A percentile compares a stretch with the other conserved stretches of the same genome.
Conservation (phyloP, 2,113 vertebrate species). For the Cranoglanis bouderius region DNA sequence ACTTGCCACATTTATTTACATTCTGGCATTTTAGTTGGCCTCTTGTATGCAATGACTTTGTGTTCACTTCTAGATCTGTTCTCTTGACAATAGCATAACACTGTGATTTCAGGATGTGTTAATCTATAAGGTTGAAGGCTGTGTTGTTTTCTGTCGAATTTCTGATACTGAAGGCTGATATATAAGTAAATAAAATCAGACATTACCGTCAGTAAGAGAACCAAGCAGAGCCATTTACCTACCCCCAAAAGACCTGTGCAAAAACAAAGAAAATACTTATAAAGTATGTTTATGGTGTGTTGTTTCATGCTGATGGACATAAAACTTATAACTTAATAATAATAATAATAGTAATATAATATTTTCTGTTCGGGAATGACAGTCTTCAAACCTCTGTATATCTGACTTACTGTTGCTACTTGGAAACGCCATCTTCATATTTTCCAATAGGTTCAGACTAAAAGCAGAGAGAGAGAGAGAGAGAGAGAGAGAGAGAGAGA, state of each 20-base stretch:
- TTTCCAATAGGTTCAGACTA: neutral
- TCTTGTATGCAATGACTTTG: neutral
- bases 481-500: neutral
- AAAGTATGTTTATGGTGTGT: neutral
- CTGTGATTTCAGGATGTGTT: neutral
- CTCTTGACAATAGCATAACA: neutral
- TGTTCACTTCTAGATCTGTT: neutral
- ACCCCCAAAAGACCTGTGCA: neutral
- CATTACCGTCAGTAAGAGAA: neutral
- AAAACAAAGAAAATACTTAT: neutral
- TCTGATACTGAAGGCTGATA: neutral
- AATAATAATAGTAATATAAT: too few species aligned
- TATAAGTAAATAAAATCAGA: neutral
- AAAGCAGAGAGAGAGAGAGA: neutral
- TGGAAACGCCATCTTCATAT: neutral
- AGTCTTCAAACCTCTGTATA: neutral
- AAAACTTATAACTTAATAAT: too few species aligned
- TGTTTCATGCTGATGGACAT: neutral
- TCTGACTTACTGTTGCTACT: neutral
- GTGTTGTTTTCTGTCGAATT: neutral
- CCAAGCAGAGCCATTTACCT: neutral
- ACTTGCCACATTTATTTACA: neutral
- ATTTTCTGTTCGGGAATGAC: neutral
- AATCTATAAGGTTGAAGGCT: neutral
- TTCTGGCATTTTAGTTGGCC: neutral